Evolutionary conservation across 2,888 invertebrate species (phyloP).

Genomic region (Amphipoea lucens): DNA sequence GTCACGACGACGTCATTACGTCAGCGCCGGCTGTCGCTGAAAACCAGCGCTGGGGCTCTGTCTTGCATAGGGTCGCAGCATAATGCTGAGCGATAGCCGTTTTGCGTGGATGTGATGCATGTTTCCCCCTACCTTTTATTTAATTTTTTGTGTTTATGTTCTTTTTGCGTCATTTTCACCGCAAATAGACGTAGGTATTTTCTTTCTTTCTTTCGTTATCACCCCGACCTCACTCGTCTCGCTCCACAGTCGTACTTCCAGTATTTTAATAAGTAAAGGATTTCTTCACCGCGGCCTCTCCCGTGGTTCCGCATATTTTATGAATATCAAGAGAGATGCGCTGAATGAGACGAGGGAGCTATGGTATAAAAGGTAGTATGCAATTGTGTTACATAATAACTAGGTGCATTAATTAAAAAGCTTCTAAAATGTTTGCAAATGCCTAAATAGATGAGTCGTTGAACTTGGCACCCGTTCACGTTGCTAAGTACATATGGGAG

Average conservation of each 20-base stretch:
- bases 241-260: slow-evolving; percentile 28
- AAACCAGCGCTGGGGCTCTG: too few relatives aligned
- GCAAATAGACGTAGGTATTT: too few relatives aligned
- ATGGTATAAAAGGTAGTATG: neutral
- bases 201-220: too few relatives aligned
- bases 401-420: neutral
- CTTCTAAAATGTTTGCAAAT: neutral
- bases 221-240: slow-evolving; percentile 10
- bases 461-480: neutral
- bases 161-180: too few relatives aligned
- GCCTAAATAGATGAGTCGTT: neutral
- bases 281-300: too few relatives aligned
- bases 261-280: slow-evolving; percentile 17
- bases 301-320: neutral
- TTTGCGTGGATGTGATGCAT: too few relatives aligned
- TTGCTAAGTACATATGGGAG: neutral
- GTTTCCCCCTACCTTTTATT: too few relatives aligned
- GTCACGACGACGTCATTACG: too few relatives aligned
- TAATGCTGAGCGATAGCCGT: too few relatives aligned
- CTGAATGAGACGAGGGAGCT: neutral
- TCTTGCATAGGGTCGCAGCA: too few relatives aligned
- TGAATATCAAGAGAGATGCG: neutral
- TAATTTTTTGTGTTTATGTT: too few relatives aligned
- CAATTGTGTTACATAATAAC: neutral
- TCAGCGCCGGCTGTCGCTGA: too few relatives aligned